Evolutionary conservation across 2,888 invertebrate species (phyloP).

Genomic region (Spatulosminthurus flaviceps): DNA sequence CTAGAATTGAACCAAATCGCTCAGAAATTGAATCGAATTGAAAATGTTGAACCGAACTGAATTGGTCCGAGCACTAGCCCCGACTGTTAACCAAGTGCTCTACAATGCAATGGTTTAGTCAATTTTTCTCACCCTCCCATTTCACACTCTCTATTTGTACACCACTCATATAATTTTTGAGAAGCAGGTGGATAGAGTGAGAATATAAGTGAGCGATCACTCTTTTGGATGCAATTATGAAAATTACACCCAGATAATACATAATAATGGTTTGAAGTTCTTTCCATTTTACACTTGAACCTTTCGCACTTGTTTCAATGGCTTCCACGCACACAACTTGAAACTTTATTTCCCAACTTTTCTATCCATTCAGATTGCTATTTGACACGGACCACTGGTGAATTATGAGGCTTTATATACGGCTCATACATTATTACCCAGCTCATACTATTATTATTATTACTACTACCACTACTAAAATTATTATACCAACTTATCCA

Average conservation of each 20-base stretch:
- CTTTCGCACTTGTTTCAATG: slow-evolving; percentile 23
- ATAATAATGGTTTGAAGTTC: slow-evolving; percentile 27
- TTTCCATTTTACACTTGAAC: slow-evolving; percentile 29
- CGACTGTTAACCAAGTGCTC: too few relatives aligned
- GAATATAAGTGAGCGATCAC: slow-evolving; percentile 27
- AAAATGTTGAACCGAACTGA: too few relatives aligned
- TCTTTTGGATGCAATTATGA: slow-evolving; percentile 40
- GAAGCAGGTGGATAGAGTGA: neutral
- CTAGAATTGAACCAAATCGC: too few relatives aligned
- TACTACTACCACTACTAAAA: too few relatives aligned
- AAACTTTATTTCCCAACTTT: slow-evolving; percentile 19
- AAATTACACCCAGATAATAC: slow-evolving; percentile 31
- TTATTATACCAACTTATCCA: too few relatives aligned
- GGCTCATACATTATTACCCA: neutral
- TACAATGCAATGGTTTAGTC: too few relatives aligned
- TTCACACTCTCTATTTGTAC: neutral
- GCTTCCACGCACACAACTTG: slow-evolving; percentile 31
- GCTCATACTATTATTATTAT: too few relatives aligned
- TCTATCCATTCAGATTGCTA: neutral
- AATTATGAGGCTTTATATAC: too few relatives aligned
- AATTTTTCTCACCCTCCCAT: neutral
- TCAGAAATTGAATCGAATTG: too few relatives aligned
- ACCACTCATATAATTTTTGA: neutral
- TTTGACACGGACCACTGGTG: neutral
- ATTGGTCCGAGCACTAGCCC: too few relatives aligned